phyloP scores from a whole-genome alignment of 2,888 invertebrate species.

The Nebria brevicollis region DNA sequence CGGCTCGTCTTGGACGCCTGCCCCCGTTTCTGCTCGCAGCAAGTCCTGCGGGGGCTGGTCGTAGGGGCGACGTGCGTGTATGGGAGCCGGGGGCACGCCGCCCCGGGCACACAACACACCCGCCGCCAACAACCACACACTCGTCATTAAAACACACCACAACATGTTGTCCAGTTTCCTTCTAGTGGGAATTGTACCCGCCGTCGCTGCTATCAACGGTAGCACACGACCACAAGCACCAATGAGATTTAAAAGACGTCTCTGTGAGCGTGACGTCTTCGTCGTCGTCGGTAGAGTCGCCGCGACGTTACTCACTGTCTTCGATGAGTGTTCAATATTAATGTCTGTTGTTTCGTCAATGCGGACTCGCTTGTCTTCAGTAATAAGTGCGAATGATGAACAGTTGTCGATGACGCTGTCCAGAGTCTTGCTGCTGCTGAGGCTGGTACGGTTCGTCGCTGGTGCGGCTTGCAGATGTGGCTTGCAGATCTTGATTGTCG shows the following conservation, averaged over 20 bases:
- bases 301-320: not conserved
- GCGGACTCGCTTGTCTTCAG: not conserved
- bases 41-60: slow-evolving; percentile 55
- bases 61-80: slow-evolving; percentile 60
- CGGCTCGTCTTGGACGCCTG: slow-evolving; percentile 57
- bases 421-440: slow-evolving; percentile 1
- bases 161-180: slow-evolving; percentile 53
- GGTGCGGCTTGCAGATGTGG: not conserved
- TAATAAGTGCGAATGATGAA: not conserved
- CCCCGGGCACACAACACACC: slow-evolving; percentile 50
- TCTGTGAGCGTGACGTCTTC: not conserved
- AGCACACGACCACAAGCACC: slow-evolving; percentile 1
- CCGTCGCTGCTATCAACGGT: slow-evolving; percentile 2
- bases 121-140: slow-evolving; percentile 61
- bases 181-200: not conserved
- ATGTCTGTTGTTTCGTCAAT: not conserved
- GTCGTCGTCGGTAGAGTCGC: not conserved
- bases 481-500: slow-evolving; percentile 5
- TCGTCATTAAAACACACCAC: slow-evolving; percentile 61
- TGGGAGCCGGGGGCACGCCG: slow-evolving; percentile 47
- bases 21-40: slow-evolving; percentile 61
- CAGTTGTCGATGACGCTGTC: not conserved
- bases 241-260: not conserved
- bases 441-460: not conserved
- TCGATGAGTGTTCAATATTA: not conserved